phyloP scores from a whole-genome alignment of 2,888 invertebrate genomes.

The Xestoiulus laeticollis region DNA sequence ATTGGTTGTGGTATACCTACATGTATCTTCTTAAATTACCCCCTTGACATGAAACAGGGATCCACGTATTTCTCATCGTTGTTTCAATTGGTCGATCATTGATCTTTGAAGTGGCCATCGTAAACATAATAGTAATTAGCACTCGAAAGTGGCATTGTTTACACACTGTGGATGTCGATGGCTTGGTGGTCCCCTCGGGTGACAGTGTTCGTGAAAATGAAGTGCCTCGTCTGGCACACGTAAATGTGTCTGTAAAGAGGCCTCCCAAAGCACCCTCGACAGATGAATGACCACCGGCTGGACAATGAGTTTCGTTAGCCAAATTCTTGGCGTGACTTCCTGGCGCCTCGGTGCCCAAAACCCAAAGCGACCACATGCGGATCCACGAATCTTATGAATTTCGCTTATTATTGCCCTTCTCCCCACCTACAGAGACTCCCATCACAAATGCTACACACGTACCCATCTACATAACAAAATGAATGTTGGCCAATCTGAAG shows the following conservation, averaged over 20 bases:
- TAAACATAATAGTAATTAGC: background rate
- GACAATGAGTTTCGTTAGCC: conserved; percentile 26
- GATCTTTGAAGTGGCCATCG: background rate
- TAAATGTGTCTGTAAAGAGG: conserved; percentile 26
- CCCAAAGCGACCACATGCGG: conserved; percentile 5
- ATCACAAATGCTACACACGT: background rate
- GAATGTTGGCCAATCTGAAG: conserved; percentile 16
- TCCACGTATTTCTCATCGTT: background rate
- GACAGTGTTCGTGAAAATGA: conserved; percentile 8
- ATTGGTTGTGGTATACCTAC: too few species aligned
- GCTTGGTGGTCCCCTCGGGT: conserved; percentile 7
- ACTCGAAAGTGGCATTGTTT: conserved; percentile 18
- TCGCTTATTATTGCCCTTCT: conserved; percentile 7
- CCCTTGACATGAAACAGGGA: background rate
- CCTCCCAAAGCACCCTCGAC: conserved; percentile 26
- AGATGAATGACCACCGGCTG: conserved; percentile 19
- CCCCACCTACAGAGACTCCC: background rate
- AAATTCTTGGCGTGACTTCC: conserved; percentile 19
- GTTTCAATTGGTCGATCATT: conserved; percentile 6
- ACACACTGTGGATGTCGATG: background rate
- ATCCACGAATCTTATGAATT: conserved; percentile 1
- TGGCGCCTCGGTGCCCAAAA: conserved; percentile 13
- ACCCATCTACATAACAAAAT: background rate
- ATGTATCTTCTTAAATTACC: background rate
- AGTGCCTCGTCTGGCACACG: conserved; percentile 26